Base-by-base conservation (phyloP, 2,113 vertebrate genomes). In the Phylloscopus trochiloides region DNA sequence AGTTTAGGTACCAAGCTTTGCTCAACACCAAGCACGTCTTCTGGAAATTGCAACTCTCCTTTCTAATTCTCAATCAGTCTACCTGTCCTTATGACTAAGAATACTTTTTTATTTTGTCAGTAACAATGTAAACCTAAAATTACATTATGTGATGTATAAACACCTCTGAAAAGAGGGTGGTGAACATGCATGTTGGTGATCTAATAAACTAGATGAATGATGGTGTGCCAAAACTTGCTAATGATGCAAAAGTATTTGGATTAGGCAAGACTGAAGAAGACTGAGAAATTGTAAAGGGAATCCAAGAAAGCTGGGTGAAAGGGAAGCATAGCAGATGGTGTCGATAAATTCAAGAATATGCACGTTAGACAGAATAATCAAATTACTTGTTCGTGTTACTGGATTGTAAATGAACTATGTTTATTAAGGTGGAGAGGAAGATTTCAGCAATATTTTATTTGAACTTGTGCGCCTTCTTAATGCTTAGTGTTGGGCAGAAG, bases 171-270 rank as follows among this genome's bases (percentile, higher is more conserved):
- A 94, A 88, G 67, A 93, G 72, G 72, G 86, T 68, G 91, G 88
- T 93, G 95, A 88, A 92, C 1, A 4, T 86, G 43, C 68, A 36
- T 92, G 83, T 67, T 93, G 88, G 51, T 97, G 94, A 96, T 93
- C 88, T 96, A 95, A 94, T 96, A 92, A 95, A 88, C 47, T 83
- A 58, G 55, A 66, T 92, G 88, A 97, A 94, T 86, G 92, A 96
- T 97, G 96, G 34, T 94, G 83, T 97, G 95, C 94, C 92, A 97
- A 94, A 96, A 94, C 79, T 88, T 86, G 91, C 83, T 97, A 97
- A 96, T 94, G 83, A 96, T 95, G 83, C 75, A 74, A 47, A 97
- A 93, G 68, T 95, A 94, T 97, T 97, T 94, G 88, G 68, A 96
- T 95, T 91, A 95, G 75, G 94, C 91, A 96, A 94, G 92, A 61